Evolutionary conservation across 1,140 invertebrate species (phyloP).

Genomic region (Drosophila neocordata): DNA sequence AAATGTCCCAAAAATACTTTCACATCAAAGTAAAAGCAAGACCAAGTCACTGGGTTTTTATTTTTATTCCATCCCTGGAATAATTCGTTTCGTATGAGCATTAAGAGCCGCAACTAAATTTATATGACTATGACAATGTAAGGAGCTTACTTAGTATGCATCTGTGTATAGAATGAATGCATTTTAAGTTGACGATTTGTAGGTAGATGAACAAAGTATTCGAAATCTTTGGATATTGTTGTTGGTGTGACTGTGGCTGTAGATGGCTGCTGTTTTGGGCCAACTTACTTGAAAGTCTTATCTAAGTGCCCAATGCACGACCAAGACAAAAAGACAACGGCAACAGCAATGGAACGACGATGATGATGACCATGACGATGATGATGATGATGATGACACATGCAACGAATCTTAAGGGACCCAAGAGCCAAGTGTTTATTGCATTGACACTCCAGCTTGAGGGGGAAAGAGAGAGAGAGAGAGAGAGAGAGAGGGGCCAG

Average conservation of each 20-base stretch:
- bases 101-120: constrained; percentile 62
- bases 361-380: constrained; percentile 21
- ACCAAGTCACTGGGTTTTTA: neutral
- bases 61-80: constrained; percentile 39
- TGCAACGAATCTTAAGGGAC: constrained; percentile 54
- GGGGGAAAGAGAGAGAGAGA: no score
- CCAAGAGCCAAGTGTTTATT: constrained; percentile 67
- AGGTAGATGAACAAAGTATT: constrained; percentile 29
- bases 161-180: constrained; percentile 42
- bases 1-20: no score
- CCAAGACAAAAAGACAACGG: constrained; percentile 38
- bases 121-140: constrained; percentile 66
- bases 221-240: neutral
- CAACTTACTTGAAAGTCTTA: constrained; percentile 39
- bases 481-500: constrained; percentile 12
- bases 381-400: constrained; percentile 61
- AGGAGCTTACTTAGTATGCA: constrained; percentile 50
- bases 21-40: no score
- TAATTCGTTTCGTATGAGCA: constrained; percentile 27
- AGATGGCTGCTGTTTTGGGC: constrained; percentile 14
- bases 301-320: constrained; percentile 69
- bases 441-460: constrained; percentile 69
- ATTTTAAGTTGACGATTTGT: constrained; percentile 71
- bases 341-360: neutral
- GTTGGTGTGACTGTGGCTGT: neutral